A percentile compares a stretch with the other conserved stretches of the same genome.
These are phyloP conservation scores for Galerucella nymphaeae DNA, from an alignment of 2,888 invertebrate genomes.

Conservation along the genomic window DNA sequence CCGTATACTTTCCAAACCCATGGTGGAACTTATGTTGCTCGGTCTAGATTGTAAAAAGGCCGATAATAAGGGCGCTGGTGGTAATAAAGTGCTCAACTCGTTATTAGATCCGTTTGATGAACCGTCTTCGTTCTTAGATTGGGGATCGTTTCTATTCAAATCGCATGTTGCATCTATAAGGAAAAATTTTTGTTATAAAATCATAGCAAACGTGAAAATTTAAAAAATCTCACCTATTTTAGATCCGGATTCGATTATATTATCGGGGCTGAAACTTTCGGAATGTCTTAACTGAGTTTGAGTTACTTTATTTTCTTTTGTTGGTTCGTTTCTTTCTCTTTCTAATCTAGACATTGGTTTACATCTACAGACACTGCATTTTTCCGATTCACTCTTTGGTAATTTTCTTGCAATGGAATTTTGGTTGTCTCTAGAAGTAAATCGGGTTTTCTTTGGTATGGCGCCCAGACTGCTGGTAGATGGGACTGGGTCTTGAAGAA, in stretches of 20 bases:
- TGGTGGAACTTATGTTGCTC: slow-evolving; percentile 63
- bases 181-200: not conserved
- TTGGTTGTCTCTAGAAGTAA: slow-evolving; percentile 39
- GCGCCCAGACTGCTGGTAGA: slow-evolving; percentile 74
- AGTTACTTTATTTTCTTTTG: slow-evolving; percentile 53
- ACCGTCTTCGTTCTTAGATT: slow-evolving; percentile 62
- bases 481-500: slow-evolving; percentile 65
- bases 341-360: slow-evolving; percentile 55
- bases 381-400: slow-evolving; percentile 61
- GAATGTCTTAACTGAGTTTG: slow-evolving; percentile 45
- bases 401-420: slow-evolving; percentile 48
- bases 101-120: slow-evolving; percentile 71
- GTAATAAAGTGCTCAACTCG: slow-evolving; percentile 74
- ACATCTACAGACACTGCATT: slow-evolving; percentile 58
- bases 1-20: slow-evolving; percentile 25
- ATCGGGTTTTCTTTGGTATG: slow-evolving; percentile 73
- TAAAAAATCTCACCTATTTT: slow-evolving; percentile 6
- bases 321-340: slow-evolving; percentile 44
- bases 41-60: slow-evolving; percentile 73
- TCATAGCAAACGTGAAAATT: no score
- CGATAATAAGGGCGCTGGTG: slow-evolving; percentile 68
- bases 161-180: slow-evolving; percentile 31
- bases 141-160: slow-evolving; percentile 44
- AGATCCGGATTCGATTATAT: slow-evolving; percentile 58
- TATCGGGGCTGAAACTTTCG: slow-evolving; percentile 47